Base-by-base conservation (phyloP, 2,888 invertebrate species). In the Drosophila suboccidentalis region DNA sequence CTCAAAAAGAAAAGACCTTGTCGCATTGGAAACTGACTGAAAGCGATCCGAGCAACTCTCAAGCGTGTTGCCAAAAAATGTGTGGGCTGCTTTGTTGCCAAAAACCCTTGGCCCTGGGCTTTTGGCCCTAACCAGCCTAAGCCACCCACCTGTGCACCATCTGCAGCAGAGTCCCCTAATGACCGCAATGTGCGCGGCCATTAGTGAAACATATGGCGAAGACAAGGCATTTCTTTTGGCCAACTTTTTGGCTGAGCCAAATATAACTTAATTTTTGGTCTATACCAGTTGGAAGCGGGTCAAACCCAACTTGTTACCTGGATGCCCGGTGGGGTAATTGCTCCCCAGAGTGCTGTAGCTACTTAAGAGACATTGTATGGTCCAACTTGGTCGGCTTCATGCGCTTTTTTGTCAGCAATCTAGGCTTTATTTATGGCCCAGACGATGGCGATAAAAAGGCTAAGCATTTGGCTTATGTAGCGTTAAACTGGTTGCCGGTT, bases 111-210 rank as follows among this genome's bases (percentile, higher is more conserved):
- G 38, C 36, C 19, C 51, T 26, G n/a, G 59, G 29, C 29, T 13
- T 41, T 44, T 57, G 5, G 38, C 39, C 26, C 47, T 19, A 17
- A 51, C 46, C 51, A 26, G 39, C 15, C 32, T 10, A 15, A 22
- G 32, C 58, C 43, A 44, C 43, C 58, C 69, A 69, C 61, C 58
- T 69, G 65, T 70, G 78, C 74, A 74, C 43, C 78, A 76, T 73
- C 70, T 78, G 78, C 62, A 74, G 50, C 43, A 49, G 49, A 36
- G 60, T 59, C 67, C 67, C 76, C 87, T 86, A 88, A 86, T 88
- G 86, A 82, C 87, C 84, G 73, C 83, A 88, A 80, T 86, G 86
- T 80, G 85, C 86, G 83, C 84, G 71, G 80, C 87, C 89, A 86
- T 86, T 86, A 86, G 86, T 76, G 84, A 80, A 88, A 86, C 86